phyloP scores from a whole-genome alignment of 2,113 vertebrate genomes.

The Pachycephala philippinensis region DNA sequence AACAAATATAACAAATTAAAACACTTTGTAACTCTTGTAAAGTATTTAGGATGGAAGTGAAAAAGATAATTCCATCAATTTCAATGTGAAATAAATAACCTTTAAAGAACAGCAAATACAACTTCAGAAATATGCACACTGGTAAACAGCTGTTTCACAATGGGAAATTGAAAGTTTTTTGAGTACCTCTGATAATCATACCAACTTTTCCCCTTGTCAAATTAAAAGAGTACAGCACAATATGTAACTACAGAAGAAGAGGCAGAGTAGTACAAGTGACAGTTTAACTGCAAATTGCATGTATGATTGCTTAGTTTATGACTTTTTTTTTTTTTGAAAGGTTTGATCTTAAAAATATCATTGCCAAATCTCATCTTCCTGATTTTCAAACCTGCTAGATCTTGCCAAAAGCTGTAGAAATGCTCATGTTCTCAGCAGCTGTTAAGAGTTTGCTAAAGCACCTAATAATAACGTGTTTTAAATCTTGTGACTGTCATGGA shows the following conservation, averaged over 20 bases:
- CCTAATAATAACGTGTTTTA: not conserved
- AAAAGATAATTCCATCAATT: not conserved
- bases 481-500: not conserved
- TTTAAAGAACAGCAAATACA: conserved; percentile 24
- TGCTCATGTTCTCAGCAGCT: not conserved
- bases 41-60: not conserved
- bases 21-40: not conserved
- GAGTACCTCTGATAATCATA: not conserved
- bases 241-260: not conserved
- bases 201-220: not conserved
- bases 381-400: not conserved
- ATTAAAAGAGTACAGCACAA: not conserved
- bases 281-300: not conserved
- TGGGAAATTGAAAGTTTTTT: not conserved
- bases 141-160: not conserved
- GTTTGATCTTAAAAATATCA: not conserved
- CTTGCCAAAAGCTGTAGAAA: not conserved
- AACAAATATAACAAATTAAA: not conserved
- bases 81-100: not conserved
- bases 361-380: not conserved
- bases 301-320: not conserved
- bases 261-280: not conserved
- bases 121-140: not conserved
- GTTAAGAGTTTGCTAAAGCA: not conserved
- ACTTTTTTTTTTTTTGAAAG: not conserved